phyloP scores from a whole-genome alignment of 35 echinoderm and acorn worm species.

The Lytechinus pictus region DNA sequence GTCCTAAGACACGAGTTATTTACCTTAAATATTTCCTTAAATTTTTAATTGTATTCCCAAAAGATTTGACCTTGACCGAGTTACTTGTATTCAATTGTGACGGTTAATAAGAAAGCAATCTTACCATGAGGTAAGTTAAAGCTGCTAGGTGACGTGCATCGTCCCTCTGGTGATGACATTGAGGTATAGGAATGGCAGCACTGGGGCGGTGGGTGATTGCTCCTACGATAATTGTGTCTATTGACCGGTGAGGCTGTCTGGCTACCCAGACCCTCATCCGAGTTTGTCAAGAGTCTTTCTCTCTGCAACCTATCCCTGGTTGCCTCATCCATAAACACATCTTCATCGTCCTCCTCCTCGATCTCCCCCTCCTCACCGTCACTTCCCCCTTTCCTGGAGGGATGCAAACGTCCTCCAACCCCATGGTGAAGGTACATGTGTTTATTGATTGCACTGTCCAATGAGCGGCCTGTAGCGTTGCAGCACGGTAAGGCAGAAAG shows the following conservation, averaged over 20 bases:
- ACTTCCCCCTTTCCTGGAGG: not conserved
- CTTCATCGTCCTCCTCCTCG: conserved; percentile 44
- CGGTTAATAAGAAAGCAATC: not conserved
- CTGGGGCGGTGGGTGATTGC: conserved; percentile 22
- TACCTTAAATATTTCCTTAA: no score
- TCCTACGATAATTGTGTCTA: conserved; percentile 1
- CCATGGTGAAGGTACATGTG: conserved; percentile 29
- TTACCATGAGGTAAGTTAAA: conserved; percentile 51
- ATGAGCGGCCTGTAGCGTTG: not conserved
- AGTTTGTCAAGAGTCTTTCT: conserved; percentile 41
- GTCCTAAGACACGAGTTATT: no score
- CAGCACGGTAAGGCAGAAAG: not conserved
- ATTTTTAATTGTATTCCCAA: no score
- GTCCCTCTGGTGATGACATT: conserved; percentile 31
- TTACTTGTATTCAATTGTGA: not conserved
- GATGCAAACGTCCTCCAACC: not conserved
- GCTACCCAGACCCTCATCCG: conserved; percentile 46
- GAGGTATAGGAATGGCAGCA: conserved; percentile 55
- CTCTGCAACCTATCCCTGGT: conserved; percentile 38
- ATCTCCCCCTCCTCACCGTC: conserved; percentile 40
- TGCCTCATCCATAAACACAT: conserved; percentile 28
- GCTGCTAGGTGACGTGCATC: conserved; percentile 48
- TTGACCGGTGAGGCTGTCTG: conserved; percentile 49
- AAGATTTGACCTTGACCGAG: no score
- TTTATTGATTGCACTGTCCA: conserved; percentile 53